Percentiles rank a stretch among this genome's conserved stretches.
Conservation (phyloP, 2,888 invertebrate species). For the Acanthopleura granulata region DNA sequence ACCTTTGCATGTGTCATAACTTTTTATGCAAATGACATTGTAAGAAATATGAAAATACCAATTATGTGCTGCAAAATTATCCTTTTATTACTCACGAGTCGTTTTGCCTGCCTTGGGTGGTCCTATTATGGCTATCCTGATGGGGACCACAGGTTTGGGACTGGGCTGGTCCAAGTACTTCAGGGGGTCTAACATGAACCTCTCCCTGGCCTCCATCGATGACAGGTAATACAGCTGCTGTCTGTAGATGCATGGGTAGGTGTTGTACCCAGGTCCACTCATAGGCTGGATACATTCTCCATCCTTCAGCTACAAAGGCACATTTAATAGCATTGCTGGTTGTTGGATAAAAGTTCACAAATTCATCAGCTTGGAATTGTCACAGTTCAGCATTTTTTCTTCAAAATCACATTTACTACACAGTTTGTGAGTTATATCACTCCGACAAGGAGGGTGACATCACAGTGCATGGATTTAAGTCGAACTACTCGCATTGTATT, state of each 20-base stretch:
- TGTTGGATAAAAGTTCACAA: not conserved
- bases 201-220: constrained; percentile 51
- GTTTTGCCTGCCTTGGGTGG: constrained; percentile 71
- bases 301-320: constrained; percentile 52
- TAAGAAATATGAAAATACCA: not conserved
- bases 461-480: no score
- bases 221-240: constrained; percentile 67
- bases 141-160: constrained; percentile 68
- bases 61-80: not conserved
- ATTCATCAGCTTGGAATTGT: not conserved
- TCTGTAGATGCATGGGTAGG: constrained; percentile 65
- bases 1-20: no score
- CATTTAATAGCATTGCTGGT: not conserved
- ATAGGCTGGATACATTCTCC: constrained; percentile 68
- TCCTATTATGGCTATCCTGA: constrained; percentile 67
- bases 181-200: constrained; percentile 65
- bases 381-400: no score
- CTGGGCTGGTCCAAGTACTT: constrained; percentile 62
- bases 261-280: constrained; percentile 57
- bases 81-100: constrained; percentile 57
- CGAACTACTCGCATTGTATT: no score
- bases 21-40: not conserved
- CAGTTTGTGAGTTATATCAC: no score
- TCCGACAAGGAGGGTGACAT: no score
- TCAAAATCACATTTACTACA: no score